phyloP scores from a whole-genome alignment of 2,113 vertebrate genomes.

The Harpagus bidentatus region DNA sequence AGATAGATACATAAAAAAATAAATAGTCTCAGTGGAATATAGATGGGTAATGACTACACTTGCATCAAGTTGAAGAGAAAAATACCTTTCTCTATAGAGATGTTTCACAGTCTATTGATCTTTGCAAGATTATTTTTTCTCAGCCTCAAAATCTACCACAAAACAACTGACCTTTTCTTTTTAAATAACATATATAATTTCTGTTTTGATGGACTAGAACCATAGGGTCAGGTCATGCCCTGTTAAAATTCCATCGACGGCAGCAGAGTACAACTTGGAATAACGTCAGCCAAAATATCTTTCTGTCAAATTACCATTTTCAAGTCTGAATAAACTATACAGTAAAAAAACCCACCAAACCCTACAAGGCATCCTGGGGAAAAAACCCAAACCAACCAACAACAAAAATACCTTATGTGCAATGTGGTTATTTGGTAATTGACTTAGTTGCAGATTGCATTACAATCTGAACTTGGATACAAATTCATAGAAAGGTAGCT shows the following conservation, averaged over 20 bases:
- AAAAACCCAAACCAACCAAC: too few relatives aligned
- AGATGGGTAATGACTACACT: neutral
- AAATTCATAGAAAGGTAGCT: neutral
- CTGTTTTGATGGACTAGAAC: neutral
- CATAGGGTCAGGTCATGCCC: neutral
- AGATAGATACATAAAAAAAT: neutral
- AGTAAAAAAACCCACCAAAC: accelerated
- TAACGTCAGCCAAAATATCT: neutral
- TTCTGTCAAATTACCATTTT: neutral
- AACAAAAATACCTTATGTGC: accelerated
- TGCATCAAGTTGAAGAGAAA: neutral
- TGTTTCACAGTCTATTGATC: constrained; percentile 1
- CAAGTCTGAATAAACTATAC: neutral
- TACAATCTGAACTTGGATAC: neutral
- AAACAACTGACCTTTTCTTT: neutral
- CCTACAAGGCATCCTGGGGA: neutral
- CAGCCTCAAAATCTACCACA: neutral
- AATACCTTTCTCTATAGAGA: neutral
- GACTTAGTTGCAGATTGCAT: neutral
- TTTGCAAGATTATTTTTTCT: neutral
- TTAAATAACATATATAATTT: neutral
- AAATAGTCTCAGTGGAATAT: neutral
- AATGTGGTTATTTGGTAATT: neutral
- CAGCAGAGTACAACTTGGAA: neutral
- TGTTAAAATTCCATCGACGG: neutral